Evolutionary conservation across 2,888 invertebrate genomes (phyloP).

Genomic region (Erynnis tages): DNA sequence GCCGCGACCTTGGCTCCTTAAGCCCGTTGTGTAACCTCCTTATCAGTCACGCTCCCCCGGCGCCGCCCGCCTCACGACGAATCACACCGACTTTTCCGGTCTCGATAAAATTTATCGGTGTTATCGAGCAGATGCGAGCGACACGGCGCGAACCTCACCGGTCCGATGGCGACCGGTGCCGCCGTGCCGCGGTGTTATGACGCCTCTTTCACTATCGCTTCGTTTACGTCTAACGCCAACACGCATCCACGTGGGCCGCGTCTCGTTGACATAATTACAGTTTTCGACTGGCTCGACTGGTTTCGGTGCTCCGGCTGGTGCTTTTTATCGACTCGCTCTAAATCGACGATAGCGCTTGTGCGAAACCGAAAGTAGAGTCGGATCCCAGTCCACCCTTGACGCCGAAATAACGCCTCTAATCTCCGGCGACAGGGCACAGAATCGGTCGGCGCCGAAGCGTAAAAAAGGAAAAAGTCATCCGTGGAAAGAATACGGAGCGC

Average conservation of each 20-base stretch:
- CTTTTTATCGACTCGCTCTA: constrained; percentile 57
- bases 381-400: too few relatives aligned
- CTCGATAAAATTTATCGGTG: constrained; percentile 57
- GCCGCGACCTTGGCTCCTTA: constrained; percentile 75
- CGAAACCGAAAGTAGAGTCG: constrained; percentile 80
- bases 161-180: background rate
- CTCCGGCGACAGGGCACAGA: constrained; percentile 34
- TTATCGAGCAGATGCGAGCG: constrained; percentile 55
- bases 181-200: constrained; percentile 10
- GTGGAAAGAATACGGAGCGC: constrained; percentile 33
- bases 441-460: constrained; percentile 31
- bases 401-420: constrained; percentile 48
- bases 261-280: constrained; percentile 72
- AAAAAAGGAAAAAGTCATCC: constrained; percentile 36
- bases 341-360: constrained; percentile 60
- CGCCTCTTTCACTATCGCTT: constrained; percentile 59
- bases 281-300: constrained; percentile 64
- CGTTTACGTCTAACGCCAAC: constrained; percentile 41
- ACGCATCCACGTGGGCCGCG: constrained; percentile 52
- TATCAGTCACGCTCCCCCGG: constrained; percentile 72
- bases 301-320: constrained; percentile 52
- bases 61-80: constrained; percentile 55
- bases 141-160: constrained; percentile 31
- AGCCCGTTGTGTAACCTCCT: constrained; percentile 70
- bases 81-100: constrained; percentile 73